Conservation (phyloP, 2,113 vertebrate species). For the Pholis gunnellus region DNA sequence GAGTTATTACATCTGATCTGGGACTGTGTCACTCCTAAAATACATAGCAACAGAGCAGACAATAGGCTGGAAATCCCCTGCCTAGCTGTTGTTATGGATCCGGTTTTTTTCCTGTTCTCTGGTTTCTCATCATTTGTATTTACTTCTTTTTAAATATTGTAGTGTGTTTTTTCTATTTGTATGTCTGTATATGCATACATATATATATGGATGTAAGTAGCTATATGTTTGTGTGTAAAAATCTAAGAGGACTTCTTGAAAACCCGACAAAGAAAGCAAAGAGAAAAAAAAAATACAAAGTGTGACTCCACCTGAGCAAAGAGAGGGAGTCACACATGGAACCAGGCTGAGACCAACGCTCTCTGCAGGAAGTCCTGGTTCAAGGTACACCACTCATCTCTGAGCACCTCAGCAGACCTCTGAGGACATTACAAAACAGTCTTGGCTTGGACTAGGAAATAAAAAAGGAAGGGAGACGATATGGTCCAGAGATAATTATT, state of each 20-base stretch:
- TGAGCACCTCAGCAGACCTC: slow-evolving; percentile 73
- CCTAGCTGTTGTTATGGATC: too few species aligned
- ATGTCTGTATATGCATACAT: too few species aligned
- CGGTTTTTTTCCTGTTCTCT: too few species aligned
- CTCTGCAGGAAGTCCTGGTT: slow-evolving; percentile 59
- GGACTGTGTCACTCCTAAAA: too few species aligned
- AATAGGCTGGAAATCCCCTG: too few species aligned
- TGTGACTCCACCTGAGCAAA: neutral
- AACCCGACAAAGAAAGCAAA: neutral
- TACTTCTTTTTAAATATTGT: too few species aligned
- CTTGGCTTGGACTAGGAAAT: slow-evolving; percentile 28
- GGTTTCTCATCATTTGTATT: too few species aligned
- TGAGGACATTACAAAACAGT: slow-evolving; percentile 55
- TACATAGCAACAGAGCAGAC: too few species aligned
- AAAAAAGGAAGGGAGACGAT: neutral
- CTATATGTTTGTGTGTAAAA: neutral
- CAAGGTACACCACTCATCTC: slow-evolving; percentile 37
- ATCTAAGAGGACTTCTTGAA: neutral
- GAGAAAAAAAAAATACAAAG: neutral
- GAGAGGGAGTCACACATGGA: slow-evolving; percentile 6
- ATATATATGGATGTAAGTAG: too few species aligned
- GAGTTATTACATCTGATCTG: too few species aligned
- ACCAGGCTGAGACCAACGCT: neutral
- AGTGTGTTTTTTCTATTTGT: too few species aligned
- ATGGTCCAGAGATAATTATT: neutral